Base-by-base conservation (phyloP, 2,888 invertebrate species). In the Platycnemis pennipes region DNA sequence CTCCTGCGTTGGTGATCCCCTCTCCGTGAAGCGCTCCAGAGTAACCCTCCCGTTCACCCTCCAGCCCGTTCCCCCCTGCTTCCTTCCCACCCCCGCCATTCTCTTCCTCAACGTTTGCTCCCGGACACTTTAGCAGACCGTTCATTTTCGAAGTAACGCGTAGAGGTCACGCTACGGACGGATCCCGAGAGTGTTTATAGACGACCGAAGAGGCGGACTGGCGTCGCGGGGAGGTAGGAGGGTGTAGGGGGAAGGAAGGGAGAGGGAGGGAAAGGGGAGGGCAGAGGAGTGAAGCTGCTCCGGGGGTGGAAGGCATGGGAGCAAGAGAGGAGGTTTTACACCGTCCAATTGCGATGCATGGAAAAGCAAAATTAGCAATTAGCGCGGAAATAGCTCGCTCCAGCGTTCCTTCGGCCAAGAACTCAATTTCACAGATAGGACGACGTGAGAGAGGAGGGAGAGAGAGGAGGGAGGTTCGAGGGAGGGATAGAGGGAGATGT, bases 271-370 rank as follows among this genome's bases (percentile, higher is more conserved):
- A 63, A 63, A 8, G 11, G 49, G 3, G 49, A 19, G 19, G 49
- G 5, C 26, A 63, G 63, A 5, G 26, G 26, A 63, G 13, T 3
- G 63, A 63, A n/a, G 22, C 26, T 7, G 53, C 19, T 11, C 2
- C 49, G 19, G 26, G 63, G 69, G 31, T 31, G 69, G 37, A 77
- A 37, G 69, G 49, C 8, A n/a, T n/a, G 19, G 8, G 63, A 26
- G 7, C 0, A 37, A 69, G 69, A 31, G 69, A 31, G 31, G 22
- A 8, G 69, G 77, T 7, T 77, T 31, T 16, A 77, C 37, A 31
- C 77, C 77, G 77, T 77, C 77, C 77, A 77, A 77, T 77, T 77
- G 77, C 77, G 77, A 77, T 77, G 77, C 77, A 77, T 77, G 77
- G 77, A 37, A 77, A 77, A 77, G 77, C 77, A 77, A 77, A 77